phyloP scores from a whole-genome alignment of 2,113 vertebrate genomes.

The Uria lomvia region DNA sequence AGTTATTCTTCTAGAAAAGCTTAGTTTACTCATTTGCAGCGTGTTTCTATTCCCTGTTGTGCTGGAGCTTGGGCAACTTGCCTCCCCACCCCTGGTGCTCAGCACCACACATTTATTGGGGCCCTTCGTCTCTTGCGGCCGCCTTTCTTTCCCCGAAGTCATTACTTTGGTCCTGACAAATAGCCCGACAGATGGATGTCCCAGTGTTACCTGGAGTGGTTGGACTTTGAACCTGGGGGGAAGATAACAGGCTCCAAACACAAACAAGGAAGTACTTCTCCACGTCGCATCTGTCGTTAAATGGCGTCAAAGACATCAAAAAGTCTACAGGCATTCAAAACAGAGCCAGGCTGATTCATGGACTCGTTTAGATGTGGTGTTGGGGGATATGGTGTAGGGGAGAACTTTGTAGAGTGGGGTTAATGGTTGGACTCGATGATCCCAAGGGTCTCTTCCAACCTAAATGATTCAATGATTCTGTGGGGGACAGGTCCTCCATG shows the following conservation, averaged over 20 bases:
- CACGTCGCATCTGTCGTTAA: accelerated
- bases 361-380: too few relatives aligned
- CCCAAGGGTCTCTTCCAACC: too few relatives aligned
- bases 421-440: too few relatives aligned
- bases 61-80: too few relatives aligned
- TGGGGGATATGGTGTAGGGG: too few relatives aligned
- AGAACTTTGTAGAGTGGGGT: too few relatives aligned
- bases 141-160: not conserved
- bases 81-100: not conserved
- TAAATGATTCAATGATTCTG: too few relatives aligned
- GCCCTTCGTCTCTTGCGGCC: not conserved
- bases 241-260: not conserved
- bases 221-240: not conserved
- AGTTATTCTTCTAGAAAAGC: too few relatives aligned
- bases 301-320: not conserved
- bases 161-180: not conserved
- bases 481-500: not conserved
- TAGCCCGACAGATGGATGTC: not conserved
- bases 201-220: not conserved
- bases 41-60: not conserved
- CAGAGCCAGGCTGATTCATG: not conserved
- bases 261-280: not conserved
- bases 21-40: not conserved
- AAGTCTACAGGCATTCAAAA: accelerated
- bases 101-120: too few relatives aligned